Evolutionary conservation across 2,888 invertebrate species (phyloP).

Genomic region (Mylabris sibirica): DNA sequence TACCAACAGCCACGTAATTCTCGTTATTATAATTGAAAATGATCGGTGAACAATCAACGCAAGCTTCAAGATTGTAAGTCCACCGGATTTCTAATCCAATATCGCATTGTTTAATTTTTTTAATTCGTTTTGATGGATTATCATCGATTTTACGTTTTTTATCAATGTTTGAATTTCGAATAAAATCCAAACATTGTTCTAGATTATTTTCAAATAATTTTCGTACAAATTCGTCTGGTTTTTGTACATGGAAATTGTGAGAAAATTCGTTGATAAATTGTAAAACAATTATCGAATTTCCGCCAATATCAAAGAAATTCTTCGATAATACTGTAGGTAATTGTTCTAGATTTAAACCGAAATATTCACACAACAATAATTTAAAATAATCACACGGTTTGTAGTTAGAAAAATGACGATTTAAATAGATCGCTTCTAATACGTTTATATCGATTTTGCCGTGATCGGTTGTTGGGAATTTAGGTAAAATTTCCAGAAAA

Average conservation of each 20-base stretch:
- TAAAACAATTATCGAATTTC: constrained; percentile 75
- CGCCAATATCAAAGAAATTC: constrained; percentile 71
- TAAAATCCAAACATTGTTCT: constrained; percentile 49
- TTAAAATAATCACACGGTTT: constrained; percentile 47
- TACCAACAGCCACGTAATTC: constrained; percentile 67
- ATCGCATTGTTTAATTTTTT: constrained; percentile 34
- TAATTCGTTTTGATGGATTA: constrained; percentile 32
- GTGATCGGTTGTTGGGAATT: constrained; percentile 70
- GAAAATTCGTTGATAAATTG: constrained; percentile 69
- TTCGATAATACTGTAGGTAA: constrained; percentile 43
- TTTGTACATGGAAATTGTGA: constrained; percentile 57
- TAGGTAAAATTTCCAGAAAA: constrained; percentile 67
- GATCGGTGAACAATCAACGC: constrained; percentile 82
- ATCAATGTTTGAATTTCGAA: constrained; percentile 53
- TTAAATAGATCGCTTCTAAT: constrained; percentile 60
- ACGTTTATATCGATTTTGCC: constrained; percentile 72
- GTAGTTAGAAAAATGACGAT: constrained; percentile 14
- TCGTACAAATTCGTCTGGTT: constrained; percentile 64
- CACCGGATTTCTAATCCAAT: constrained; percentile 56
- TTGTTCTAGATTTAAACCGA: constrained; percentile 51
- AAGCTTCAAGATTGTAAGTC: constrained; percentile 75
- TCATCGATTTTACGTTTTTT: constrained; percentile 1
- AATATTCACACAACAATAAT: constrained; percentile 50
- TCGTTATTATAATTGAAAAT: constrained; percentile 62
- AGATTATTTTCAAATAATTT: constrained; percentile 64